Evolutionary conservation across 2,888 invertebrate genomes (phyloP), one percentile per base, ranked within the genome.

Genomic region (Pherbina coryleti): DNA sequence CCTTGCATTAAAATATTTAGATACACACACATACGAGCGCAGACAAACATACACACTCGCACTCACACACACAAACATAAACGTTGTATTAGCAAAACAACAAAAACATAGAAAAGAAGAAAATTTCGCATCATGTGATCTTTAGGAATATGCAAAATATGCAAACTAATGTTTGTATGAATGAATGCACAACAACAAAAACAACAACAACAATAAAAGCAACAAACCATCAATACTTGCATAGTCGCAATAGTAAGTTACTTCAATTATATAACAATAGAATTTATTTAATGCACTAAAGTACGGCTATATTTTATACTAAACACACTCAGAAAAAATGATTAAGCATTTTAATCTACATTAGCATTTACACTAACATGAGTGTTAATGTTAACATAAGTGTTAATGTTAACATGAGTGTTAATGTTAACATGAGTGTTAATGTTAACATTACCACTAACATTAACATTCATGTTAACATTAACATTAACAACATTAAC

Each of bases 1-100:
- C 76, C 78, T 79, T 79, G 78, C 76, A 78, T 69, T 76, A 70
- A 72, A 78, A 76, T 66, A 22, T 28, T 75, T 66, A 60, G 70
- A 71, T 70, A 53, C 57, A 72, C 25, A 66, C 64, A 55, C 37
- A 62, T 31, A 76, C 34, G 17, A 5, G 67, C 34, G 44, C 11
- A 44, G 37, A 44, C n/a, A 31, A 22, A 19, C 22, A n/a, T 7
- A 69, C n/a, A 19, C 8, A 37, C 44, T 53, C 7, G 19, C 55
- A 44, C 44, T 11, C 44, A 2, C 34, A 34, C 31, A 64, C 8
- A 64, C n/a, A n/a, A n/a, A n/a, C n/a, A n/a, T n/a, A n/a, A n/a
- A n/a, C 31, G 31, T 14, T 31, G 17, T 22, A 19, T 4, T 3
- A 31, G 31, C 64, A 31, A 55, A 81, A 82, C 64, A 64, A 31